phyloP scores from a whole-genome alignment of 2,113 vertebrate species.

The Periophthalmodon schlosseri region DNA sequence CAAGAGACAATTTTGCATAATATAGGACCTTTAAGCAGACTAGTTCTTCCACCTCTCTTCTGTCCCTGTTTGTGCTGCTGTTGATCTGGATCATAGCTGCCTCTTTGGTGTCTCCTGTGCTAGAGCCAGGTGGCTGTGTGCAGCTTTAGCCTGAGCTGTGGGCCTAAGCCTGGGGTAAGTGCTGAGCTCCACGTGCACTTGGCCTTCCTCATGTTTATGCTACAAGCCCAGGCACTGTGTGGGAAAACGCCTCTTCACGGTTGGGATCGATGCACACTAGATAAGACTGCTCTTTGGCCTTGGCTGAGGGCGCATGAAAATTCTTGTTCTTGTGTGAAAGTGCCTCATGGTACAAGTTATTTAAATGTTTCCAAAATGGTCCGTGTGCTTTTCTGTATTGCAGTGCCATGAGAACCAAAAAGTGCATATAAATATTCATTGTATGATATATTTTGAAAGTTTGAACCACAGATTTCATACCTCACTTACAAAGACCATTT shows the following conservation, averaged over 20 bases:
- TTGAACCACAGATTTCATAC: background rate
- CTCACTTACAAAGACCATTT: background rate
- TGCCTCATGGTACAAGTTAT: constrained; percentile 22
- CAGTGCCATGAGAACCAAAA: background rate
- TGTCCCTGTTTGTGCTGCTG: background rate
- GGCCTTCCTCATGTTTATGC: constrained; percentile 66
- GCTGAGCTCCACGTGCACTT: constrained; percentile 47
- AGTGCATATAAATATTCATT: background rate
- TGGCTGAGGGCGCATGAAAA: constrained; percentile 63
- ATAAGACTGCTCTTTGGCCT: constrained; percentile 73
- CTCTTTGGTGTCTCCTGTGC: constrained; percentile 3
- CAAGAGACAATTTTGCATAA: too few relatives aligned
- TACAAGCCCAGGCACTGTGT: constrained; percentile 56
- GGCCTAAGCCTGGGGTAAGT: constrained; percentile 26
- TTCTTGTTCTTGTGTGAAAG: constrained; percentile 63
- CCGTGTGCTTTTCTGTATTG: background rate
- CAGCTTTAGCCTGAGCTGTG: constrained; percentile 20
- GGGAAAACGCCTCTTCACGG: constrained; percentile 66
- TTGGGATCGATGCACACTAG: constrained; percentile 70
- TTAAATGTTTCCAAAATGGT: background rate
- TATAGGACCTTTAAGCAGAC: background rate
- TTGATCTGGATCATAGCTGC: background rate
- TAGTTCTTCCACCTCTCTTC: background rate
- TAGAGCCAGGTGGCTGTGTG: background rate
- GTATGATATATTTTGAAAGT: background rate